A percentile compares a stretch with the other conserved stretches of the same genome.
Conservation (phyloP, 2,888 invertebrate genomes). For the Dicranocentrus wangi region DNA sequence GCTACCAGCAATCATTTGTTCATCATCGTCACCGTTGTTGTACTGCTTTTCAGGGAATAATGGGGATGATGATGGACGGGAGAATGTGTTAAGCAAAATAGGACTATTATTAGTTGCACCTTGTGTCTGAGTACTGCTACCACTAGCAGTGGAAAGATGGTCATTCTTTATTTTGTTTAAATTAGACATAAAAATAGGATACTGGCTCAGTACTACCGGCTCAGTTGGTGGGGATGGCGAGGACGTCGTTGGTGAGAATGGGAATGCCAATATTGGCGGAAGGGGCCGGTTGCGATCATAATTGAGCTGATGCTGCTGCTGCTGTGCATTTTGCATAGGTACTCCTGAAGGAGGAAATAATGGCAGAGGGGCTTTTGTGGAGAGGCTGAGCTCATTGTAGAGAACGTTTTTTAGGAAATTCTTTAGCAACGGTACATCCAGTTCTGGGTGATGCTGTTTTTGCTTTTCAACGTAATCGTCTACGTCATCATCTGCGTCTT, state of each 20-base stretch:
- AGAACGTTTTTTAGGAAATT: conserved; percentile 73
- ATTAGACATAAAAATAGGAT: conserved; percentile 42
- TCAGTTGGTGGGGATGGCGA: conserved; percentile 9
- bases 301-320: too few species aligned
- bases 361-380: conserved; percentile 33
- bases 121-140: conserved; percentile 20
- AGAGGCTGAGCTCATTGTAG: conserved; percentile 69
- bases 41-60: conserved; percentile 35
- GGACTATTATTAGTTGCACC: conserved; percentile 23
- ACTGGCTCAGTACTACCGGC: conserved; percentile 34
- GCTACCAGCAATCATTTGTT: conserved; percentile 46
- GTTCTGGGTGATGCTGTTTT: conserved; percentile 62
- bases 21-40: conserved; percentile 23
- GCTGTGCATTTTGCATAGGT: conserved; percentile 14
- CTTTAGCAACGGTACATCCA: conserved; percentile 72
- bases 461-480: conserved; percentile 14
- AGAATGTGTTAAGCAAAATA: conserved; percentile 39
- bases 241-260: conserved; percentile 32
- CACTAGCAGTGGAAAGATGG: conserved; percentile 21
- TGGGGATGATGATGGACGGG: conserved; percentile 47
- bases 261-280: background rate
- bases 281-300: conserved; percentile 25
- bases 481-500: conserved; percentile 12
- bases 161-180: conserved; percentile 48
- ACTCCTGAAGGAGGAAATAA: conserved; percentile 27